Evolutionary conservation across 2,797 vertebrate genomes (phyloP).

Genomic region (Peromyscus aztecus): DNA sequence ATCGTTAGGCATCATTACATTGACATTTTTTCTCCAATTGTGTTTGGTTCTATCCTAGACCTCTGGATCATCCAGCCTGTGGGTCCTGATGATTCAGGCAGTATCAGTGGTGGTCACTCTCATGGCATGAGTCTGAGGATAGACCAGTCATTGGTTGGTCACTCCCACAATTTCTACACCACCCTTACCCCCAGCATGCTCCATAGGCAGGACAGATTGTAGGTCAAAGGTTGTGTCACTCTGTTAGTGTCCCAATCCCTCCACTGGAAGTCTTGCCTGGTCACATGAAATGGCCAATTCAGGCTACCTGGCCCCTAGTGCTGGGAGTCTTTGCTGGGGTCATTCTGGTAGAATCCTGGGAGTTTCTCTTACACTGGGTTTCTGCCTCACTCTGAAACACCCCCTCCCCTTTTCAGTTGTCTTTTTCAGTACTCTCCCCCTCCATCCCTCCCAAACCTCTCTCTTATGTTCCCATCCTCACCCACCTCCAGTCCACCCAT

Average conservation of each 20-base stretch:
- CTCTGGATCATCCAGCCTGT: too few species aligned
- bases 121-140: too few species aligned
- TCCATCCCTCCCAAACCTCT: background rate
- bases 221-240: background rate
- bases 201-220: too few species aligned
- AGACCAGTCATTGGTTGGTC: too few species aligned
- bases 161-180: too few species aligned
- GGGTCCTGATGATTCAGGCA: too few species aligned
- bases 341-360: background rate
- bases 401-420: background rate
- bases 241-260: background rate
- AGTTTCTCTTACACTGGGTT: background rate
- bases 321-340: background rate
- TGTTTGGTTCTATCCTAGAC: too few species aligned
- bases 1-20: too few species aligned
- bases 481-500: background rate
- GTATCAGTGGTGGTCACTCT: too few species aligned
- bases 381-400: background rate
- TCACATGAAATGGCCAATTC: background rate
- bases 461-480: background rate
- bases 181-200: too few species aligned
- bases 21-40: too few species aligned
- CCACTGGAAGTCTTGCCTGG: background rate
- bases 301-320: background rate
- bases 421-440: background rate